Evolutionary conservation across 1,140 invertebrate species (phyloP), one percentile per base, ranked within the genome.

Genomic region (Chymomyza costata): DNA sequence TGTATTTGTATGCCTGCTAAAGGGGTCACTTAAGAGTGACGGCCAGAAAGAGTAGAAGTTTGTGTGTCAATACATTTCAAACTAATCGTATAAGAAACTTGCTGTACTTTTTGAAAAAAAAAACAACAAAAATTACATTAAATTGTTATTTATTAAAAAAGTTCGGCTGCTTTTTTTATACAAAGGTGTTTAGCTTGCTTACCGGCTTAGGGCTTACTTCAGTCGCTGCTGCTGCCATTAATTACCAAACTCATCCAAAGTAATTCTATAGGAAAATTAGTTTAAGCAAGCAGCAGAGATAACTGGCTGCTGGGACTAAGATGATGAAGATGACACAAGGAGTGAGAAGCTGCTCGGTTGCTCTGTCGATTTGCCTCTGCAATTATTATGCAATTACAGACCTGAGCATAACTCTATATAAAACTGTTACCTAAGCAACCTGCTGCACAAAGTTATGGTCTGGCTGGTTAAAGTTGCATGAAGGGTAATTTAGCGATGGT

Each of bases 401-500:
- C 10, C 37, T 21, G 32, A 31, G 52, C 44, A 78, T 80, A 78
- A 76, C 71, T 28, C 25, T 78, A 67, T 58, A 67, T 78, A 78
- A 78, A 78, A 80, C 73, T 61, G 73, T 78, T 78, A 73, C 73
- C 73, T 78, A 78, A 78, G 73, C 73, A 78, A 78, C 73, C 71
- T 76, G 71, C 71, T 76, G 66, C 71, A 76, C 41, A 67, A 76
- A 80, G 71, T 71, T 80, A 62, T 54, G 31, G 21, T 35, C 41
- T 10, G 44, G 64, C 63, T 31, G 40, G 19, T 44, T 34, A 30
- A 44, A 19, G 44, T n/a, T 11, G 32, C 37, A 67, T 62, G 66
- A 66, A 59, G 62, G n/a, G 62, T 73, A 80, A 76, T 76, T 76
- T 80, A 65, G 45, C 35, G 52, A 52, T 34, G 45, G 19, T 25